These are phyloP conservation scores for Bibio marci DNA, from an alignment of 2,888 invertebrate genomes.

Conservation along the genomic window DNA sequence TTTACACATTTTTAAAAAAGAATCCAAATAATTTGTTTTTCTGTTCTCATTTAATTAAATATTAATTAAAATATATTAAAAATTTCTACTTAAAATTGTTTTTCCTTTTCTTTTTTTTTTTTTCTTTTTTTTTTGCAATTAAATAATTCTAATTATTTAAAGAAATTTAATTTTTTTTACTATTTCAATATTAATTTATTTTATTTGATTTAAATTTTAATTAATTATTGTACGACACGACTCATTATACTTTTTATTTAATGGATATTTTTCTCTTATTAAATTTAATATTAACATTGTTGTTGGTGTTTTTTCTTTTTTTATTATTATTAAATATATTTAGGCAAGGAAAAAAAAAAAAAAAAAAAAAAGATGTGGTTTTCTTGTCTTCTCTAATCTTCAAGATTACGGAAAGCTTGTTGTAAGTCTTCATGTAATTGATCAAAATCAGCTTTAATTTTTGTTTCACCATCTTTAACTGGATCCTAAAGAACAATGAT, in stretches of 20 bases:
- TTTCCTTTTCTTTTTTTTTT: no score
- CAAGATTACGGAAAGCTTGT: conserved; percentile 93
- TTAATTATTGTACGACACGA: conserved; percentile 2
- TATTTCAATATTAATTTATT: no score
- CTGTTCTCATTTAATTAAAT: no score
- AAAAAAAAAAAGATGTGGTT: background rate
- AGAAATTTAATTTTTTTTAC: no score
- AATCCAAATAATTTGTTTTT: no score
- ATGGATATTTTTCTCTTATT: background rate
- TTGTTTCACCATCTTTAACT: conserved; percentile 92
- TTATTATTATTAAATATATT: background rate
- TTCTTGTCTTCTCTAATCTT: conserved; percentile 51
- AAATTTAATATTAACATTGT: background rate
- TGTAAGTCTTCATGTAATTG: conserved; percentile 94
- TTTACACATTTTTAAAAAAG: no score
- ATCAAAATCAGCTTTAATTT: conserved; percentile 94
- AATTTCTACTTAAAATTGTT: no score
- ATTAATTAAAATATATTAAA: no score
- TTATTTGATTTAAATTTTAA: background rate
- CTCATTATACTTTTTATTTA: background rate
- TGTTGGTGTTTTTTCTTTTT: background rate
- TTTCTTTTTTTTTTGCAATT: no score
- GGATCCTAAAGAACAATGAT: conserved; percentile 77
- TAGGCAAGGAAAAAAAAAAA: background rate
- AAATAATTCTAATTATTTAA: no score